Evolutionary conservation across 2,797 vertebrate species (phyloP).

Genomic region (Bufotes viridis): DNA sequence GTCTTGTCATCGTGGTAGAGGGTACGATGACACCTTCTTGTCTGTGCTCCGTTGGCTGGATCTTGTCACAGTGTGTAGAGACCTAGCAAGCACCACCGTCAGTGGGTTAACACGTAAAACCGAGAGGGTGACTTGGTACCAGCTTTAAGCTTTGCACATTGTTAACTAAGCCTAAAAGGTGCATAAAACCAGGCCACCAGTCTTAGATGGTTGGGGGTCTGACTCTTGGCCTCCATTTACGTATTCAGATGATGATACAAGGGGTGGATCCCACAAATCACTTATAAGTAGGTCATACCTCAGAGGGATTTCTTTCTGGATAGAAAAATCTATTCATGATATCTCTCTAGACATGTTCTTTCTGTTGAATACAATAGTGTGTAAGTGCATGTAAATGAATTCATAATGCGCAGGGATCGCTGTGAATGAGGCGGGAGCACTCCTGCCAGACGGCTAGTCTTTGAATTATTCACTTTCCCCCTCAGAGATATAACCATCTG

Average conservation of each 20-base stretch:
- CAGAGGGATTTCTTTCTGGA: background rate
- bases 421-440: slow-evolving; percentile 13
- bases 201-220: background rate
- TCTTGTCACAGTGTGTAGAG: too few species aligned
- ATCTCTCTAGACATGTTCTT: background rate
- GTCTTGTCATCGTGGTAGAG: too few species aligned
- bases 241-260: background rate
- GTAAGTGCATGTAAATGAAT: slow-evolving; percentile 40
- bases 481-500: slow-evolving; percentile 36
- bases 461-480: slow-evolving; percentile 37
- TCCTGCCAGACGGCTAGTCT: slow-evolving; percentile 33
- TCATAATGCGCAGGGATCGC: slow-evolving; percentile 38
- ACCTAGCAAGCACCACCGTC: too few species aligned
- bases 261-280: background rate
- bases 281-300: background rate
- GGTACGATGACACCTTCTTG: too few species aligned
- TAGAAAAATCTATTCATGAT: slow-evolving; percentile 12
- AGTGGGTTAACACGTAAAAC: too few species aligned
- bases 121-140: too few species aligned
- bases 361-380: slow-evolving; percentile 10
- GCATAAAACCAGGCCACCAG: too few species aligned
- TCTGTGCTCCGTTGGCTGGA: too few species aligned
- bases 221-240: background rate
- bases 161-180: too few species aligned
- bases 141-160: too few species aligned